These are phyloP conservation scores for Microcebus tavaratra DNA, from an alignment of 2,113 vertebrate species.

Conservation along the genomic window DNA sequence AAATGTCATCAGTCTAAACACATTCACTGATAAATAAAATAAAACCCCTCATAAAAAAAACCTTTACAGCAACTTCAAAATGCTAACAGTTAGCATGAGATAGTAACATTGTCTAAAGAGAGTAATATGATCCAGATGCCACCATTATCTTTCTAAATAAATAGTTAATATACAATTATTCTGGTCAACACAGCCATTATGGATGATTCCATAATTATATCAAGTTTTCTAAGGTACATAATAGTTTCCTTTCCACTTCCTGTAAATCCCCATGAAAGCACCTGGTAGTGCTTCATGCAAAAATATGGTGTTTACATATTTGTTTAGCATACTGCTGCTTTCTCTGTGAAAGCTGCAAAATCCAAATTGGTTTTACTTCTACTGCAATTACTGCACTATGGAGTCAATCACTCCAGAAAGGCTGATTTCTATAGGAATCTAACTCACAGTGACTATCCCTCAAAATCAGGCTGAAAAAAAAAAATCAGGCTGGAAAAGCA, in stretches of 20 bases:
- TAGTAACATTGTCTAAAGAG: background rate
- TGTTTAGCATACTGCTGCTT: background rate
- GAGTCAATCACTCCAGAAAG: background rate
- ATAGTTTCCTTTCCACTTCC: background rate
- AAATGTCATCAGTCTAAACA: background rate
- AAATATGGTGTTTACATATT: background rate
- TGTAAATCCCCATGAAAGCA: background rate
- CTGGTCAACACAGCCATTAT: background rate
- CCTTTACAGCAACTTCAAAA: constrained; percentile 1
- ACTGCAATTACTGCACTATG: background rate
- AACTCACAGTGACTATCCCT: background rate
- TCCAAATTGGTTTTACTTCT: background rate
- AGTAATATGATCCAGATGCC: background rate
- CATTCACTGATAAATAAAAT: background rate
- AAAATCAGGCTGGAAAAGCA: background rate
- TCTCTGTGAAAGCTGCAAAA: background rate
- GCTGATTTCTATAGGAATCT: background rate
- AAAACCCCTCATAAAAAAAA: background rate
- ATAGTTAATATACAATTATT: constrained; percentile 36
- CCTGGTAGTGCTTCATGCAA: background rate
- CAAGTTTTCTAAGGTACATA: constrained; percentile 21
- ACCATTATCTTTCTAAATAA: constrained; percentile 36
- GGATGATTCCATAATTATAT: background rate
- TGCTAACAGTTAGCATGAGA: background rate
- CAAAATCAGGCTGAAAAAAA: background rate